A percentile compares a stretch with the other conserved stretches of the same genome.
Conservation (phyloP, 1,140 invertebrate species). For the Ladona fulva region DNA sequence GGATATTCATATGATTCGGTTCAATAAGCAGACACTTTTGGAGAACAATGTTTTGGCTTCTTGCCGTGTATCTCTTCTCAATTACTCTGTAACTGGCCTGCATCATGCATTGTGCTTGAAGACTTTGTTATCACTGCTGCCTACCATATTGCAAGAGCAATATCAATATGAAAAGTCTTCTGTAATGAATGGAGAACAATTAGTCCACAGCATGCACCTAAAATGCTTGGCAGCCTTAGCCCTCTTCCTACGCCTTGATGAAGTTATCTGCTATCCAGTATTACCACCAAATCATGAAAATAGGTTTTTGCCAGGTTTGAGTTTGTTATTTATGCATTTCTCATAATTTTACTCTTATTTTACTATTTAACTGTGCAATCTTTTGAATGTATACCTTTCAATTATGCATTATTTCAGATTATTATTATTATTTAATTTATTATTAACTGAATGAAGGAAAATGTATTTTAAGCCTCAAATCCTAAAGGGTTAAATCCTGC, state of each 20-base stretch:
- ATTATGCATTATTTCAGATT: too few relatives aligned
- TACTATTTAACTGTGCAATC: too few relatives aligned
- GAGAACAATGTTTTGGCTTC: conserved; percentile 41
- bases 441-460: too few relatives aligned
- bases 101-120: conserved; percentile 47
- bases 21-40: conserved; percentile 34
- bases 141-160: conserved; percentile 44
- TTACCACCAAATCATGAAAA: conserved; percentile 35
- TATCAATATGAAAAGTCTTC: conserved; percentile 47
- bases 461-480: too few relatives aligned
- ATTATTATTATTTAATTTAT: too few relatives aligned
- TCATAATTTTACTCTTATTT: too few relatives aligned
- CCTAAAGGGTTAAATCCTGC: too few relatives aligned
- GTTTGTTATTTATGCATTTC: too few relatives aligned
- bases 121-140: conserved; percentile 42
- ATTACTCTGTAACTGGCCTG: conserved; percentile 44
- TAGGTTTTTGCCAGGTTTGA: conserved; percentile 18
- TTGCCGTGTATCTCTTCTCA: conserved; percentile 41
- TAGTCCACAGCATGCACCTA: conserved; percentile 51
- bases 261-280: conserved; percentile 43
- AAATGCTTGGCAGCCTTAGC: conserved; percentile 48
- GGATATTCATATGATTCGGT: conserved; percentile 43
- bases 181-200: conserved; percentile 48
- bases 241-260: conserved; percentile 45
- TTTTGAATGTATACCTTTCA: too few relatives aligned